phyloP scores from a whole-genome alignment of 2,888 invertebrate species.

The Crepidodera aurea region DNA sequence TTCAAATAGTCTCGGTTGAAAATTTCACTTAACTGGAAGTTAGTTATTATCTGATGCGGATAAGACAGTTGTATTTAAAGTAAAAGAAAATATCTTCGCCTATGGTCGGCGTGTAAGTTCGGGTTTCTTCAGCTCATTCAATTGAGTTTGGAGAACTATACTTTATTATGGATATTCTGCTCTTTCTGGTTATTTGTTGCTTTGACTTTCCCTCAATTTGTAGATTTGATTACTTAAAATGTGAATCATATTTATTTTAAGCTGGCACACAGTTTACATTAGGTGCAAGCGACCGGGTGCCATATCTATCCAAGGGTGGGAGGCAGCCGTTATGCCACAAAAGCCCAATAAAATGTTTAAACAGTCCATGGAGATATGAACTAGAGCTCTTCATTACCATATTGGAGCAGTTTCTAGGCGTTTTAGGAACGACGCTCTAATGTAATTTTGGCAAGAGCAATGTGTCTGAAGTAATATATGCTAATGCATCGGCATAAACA shows the following conservation, averaged over 20 bases:
- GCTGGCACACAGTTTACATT: background rate
- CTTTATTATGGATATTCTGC: background rate
- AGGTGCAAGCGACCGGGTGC: background rate
- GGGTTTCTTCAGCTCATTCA: too few relatives aligned
- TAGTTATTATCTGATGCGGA: too few relatives aligned
- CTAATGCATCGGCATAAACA: slow-evolving; percentile 34
- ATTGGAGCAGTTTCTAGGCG: slow-evolving; percentile 36
- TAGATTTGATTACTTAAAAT: too few relatives aligned
- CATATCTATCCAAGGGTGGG: background rate
- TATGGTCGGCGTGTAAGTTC: too few relatives aligned
- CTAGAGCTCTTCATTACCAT: slow-evolving; percentile 39
- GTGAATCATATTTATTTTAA: too few relatives aligned
- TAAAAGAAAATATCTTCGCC: too few relatives aligned
- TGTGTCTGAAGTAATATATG: slow-evolving; percentile 38
- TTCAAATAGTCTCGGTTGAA: too few relatives aligned
- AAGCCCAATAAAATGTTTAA: slow-evolving; percentile 40
- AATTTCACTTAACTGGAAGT: too few relatives aligned
- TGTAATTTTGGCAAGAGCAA: slow-evolving; percentile 37
- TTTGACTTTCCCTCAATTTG: too few relatives aligned
- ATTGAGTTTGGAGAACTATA: too few relatives aligned
- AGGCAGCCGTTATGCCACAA: slow-evolving; percentile 18
- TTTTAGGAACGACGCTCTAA: slow-evolving; percentile 32
- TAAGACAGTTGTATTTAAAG: too few relatives aligned
- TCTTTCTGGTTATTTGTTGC: background rate
- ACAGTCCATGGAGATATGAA: slow-evolving; percentile 38